Evolutionary conservation across 2,113 vertebrate species (phyloP), one percentile per base, ranked within the genome.

Genomic region (Ceyx melanurus): DNA sequence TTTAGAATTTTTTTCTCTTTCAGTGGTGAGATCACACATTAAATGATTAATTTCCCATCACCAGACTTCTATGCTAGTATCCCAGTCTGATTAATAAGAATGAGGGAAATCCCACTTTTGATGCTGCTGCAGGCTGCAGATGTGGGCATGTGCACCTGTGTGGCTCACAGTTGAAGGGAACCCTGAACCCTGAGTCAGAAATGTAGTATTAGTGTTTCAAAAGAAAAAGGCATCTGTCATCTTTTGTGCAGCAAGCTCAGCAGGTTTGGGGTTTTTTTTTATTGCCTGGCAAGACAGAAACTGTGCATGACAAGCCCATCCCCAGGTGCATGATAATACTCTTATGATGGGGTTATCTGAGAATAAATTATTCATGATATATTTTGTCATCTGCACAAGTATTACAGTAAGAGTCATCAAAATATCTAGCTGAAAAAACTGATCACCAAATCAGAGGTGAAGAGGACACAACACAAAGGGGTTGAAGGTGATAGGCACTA

Each of bases 121-220:
- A 25, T 45, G 37, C 20, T 82, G 20, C 15, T 86, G 70, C 53
- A 50, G 54, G 45, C 45, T 86, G n/a, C 40, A 89, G 50, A 17
- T 0, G 0, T 11, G 51, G 15, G 16, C 54, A 54, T 3, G 20
- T 11, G 5, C 18, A 54, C 48, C 61, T 74, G 35, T 1, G 0
- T 15, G 9, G 6, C 26, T 87, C 64, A 45, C 40, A 57, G 26
- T 33, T 3, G 2, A 64, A 73, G 35, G 25, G 19, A 18, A 45
- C 8, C 25, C 23, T 19, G 19, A 18, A 45, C 8, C 25, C 23
- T 19, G 56, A 50, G 23, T 58, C 26, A 57, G 29, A 77, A 35
- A 16, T 31, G 29, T 13, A 60, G 42, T 28, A 13, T 4, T 26
- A 29, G 15, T 48, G 29, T 71, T 89, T 82, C 7, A 11, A 10